These are phyloP conservation scores for Polydrusus tereticollis DNA, from an alignment of 2,888 invertebrate species.

Conservation along the genomic window DNA sequence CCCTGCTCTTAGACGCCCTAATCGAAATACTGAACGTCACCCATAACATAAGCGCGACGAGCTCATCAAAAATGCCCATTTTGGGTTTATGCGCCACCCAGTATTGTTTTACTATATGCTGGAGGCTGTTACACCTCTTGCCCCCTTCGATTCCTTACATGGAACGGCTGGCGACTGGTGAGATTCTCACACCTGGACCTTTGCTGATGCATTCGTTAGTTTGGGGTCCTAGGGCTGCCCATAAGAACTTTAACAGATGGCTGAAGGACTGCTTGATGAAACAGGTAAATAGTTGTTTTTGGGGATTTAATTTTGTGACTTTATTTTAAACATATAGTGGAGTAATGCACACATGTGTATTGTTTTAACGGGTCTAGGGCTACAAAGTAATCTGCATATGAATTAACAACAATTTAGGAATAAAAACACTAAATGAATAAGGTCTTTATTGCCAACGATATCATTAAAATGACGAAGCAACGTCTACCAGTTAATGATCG, in stretches of 20 bases:
- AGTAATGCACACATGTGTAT: no score
- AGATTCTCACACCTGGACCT: slow-evolving; percentile 77
- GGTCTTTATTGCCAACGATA: no score
- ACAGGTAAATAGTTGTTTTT: no score
- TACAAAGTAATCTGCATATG: no score
- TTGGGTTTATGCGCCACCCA: slow-evolving; percentile 86
- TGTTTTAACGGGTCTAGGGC: no score
- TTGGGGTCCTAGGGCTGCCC: slow-evolving; percentile 90
- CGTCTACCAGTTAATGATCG: no score
- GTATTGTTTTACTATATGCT: slow-evolving; percentile 89
- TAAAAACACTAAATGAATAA: no score
- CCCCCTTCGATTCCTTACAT: slow-evolving; percentile 92
- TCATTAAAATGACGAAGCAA: no score
- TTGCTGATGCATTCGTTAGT: slow-evolving; percentile 85
- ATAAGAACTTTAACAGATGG: slow-evolving; percentile 89
- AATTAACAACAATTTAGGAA: no score
- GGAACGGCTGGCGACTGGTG: slow-evolving; percentile 80
- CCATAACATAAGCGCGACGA: slow-evolving; percentile 72
- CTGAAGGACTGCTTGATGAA: slow-evolving; percentile 92
- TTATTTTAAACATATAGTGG: no score
- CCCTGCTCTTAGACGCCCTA: slow-evolving; percentile 86
- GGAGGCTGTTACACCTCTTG: slow-evolving; percentile 87
- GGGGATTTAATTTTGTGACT: no score
- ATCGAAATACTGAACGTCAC: slow-evolving; percentile 87
- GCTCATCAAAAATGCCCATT: slow-evolving; percentile 67